Conservation (phyloP, 2,797 vertebrate species). For the Microtus agrestis region DNA sequence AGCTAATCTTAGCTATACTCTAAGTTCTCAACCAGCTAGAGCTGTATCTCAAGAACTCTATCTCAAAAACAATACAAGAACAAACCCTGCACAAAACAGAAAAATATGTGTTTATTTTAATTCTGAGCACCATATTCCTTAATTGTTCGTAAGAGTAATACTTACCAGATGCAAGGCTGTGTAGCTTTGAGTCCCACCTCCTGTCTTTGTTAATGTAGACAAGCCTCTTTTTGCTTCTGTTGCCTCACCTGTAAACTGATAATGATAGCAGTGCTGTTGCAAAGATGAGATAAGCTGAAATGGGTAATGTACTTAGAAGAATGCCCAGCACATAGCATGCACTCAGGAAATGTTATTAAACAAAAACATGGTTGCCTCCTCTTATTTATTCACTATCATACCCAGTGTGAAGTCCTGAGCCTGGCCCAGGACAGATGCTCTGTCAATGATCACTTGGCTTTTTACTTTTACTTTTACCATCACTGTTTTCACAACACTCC, state of each 20-base stretch:
- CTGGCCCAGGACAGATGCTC: not conserved
- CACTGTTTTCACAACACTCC: slow-evolving; percentile 21
- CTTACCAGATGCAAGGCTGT: slow-evolving; percentile 16
- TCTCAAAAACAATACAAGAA: not conserved
- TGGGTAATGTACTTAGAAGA: slow-evolving; percentile 24
- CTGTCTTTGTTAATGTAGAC: slow-evolving; percentile 11
- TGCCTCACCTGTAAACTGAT: slow-evolving; percentile 47
- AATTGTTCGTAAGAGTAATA: slow-evolving; percentile 51
- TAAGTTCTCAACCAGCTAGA: too few relatives aligned
- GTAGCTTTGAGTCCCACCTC: slow-evolving; percentile 35
- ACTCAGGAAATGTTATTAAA: slow-evolving; percentile 37
- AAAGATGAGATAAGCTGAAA: slow-evolving; percentile 22
- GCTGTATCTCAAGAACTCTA: too few relatives aligned
- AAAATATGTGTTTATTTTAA: slow-evolving; percentile 54
- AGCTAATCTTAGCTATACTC: not conserved
- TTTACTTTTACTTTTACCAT: slow-evolving; percentile 5
- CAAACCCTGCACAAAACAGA: not conserved
- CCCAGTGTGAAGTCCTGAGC: slow-evolving; percentile 24
- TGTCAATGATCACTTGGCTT: slow-evolving; percentile 37
- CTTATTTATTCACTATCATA: slow-evolving; percentile 6
- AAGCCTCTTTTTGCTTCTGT: slow-evolving; percentile 31
- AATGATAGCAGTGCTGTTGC: slow-evolving; percentile 30
- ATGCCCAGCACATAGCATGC: not conserved
- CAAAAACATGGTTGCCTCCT: slow-evolving; percentile 11
- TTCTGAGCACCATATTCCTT: slow-evolving; percentile 37